These are phyloP conservation scores for Heliconius congener DNA, from an alignment of 1,140 invertebrate species.

Conservation along the genomic window DNA sequence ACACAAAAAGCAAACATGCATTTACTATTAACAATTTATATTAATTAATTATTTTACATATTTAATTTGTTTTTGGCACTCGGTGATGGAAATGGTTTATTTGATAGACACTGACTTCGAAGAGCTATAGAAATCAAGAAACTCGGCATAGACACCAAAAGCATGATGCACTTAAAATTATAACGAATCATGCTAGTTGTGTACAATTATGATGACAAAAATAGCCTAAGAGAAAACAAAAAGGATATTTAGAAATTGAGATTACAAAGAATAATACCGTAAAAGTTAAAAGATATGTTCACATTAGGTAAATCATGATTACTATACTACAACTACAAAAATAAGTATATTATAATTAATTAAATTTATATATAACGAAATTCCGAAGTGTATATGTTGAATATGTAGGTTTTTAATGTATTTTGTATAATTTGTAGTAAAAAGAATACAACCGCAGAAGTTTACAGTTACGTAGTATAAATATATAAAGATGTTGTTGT, in stretches of 20 bases:
- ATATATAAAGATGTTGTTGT: not conserved
- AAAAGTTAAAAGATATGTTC: not conserved
- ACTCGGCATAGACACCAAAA: conserved; percentile 78
- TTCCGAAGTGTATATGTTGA: not conserved
- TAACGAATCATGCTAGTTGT: conserved; percentile 74
- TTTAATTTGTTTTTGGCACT: not conserved
- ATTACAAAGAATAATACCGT: conserved; percentile 67
- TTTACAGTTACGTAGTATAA: not conserved
- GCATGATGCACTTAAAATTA: conserved; percentile 74
- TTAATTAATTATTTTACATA: conserved; percentile 37
- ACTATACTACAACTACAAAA: not conserved
- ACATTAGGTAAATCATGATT: not conserved
- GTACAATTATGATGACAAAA: conserved; percentile 61
- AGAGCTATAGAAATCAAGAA: conserved; percentile 51
- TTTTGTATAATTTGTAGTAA: not conserved
- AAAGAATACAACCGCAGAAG: not conserved
- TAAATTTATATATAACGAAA: not conserved
- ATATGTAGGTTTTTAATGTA: not conserved
- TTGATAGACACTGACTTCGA: conserved; percentile 1
- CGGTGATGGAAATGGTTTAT: conserved; percentile 13
- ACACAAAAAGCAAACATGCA: conserved; percentile 79
- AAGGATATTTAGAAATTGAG: conserved; percentile 47
- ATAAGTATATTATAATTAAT: not conserved
- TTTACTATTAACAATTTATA: conserved; percentile 42
- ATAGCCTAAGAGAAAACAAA: conserved; percentile 50